Percentiles rank a stretch among this genome's conserved stretches.
Evolutionary conservation across 2,888 invertebrate species (phyloP).

Genomic region (Lepidochrysops patricia): DNA sequence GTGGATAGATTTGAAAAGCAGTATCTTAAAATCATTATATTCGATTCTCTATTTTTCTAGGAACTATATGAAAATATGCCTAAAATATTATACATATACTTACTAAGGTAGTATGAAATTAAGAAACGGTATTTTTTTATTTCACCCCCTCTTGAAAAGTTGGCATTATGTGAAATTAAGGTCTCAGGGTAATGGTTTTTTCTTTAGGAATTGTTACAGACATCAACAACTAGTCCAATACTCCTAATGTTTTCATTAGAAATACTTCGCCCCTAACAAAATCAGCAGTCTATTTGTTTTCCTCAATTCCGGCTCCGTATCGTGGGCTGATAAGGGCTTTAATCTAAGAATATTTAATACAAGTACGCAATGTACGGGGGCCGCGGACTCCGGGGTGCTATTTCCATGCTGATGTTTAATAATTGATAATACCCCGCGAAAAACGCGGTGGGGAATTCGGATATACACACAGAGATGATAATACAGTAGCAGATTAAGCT

Average conservation of each 20-base stretch:
- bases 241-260: background rate
- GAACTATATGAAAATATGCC: too few species aligned
- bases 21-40: too few species aligned
- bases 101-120: too few species aligned
- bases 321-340: slow-evolving; percentile 29
- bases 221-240: background rate
- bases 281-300: background rate
- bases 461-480: slow-evolving; percentile 38
- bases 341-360: slow-evolving; percentile 72
- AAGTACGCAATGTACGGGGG: slow-evolving; percentile 55
- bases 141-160: too few species aligned
- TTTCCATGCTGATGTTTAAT: slow-evolving; percentile 75
- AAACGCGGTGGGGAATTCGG: slow-evolving; percentile 53
- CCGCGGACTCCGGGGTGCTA: slow-evolving; percentile 67
- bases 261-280: background rate
- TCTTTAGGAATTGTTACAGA: background rate
- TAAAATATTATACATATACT: too few species aligned
- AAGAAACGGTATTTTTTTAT: too few species aligned
- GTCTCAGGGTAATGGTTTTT: background rate
- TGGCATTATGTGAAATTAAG: background rate
- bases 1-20: too few species aligned
- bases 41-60: too few species aligned
- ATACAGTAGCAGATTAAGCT: too few species aligned
- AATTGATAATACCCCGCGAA: slow-evolving; percentile 75
- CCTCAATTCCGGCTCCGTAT: slow-evolving; percentile 17